Base-by-base conservation (phyloP, 2,113 vertebrate genomes). In the Sarotherodon lohbergeri region DNA sequence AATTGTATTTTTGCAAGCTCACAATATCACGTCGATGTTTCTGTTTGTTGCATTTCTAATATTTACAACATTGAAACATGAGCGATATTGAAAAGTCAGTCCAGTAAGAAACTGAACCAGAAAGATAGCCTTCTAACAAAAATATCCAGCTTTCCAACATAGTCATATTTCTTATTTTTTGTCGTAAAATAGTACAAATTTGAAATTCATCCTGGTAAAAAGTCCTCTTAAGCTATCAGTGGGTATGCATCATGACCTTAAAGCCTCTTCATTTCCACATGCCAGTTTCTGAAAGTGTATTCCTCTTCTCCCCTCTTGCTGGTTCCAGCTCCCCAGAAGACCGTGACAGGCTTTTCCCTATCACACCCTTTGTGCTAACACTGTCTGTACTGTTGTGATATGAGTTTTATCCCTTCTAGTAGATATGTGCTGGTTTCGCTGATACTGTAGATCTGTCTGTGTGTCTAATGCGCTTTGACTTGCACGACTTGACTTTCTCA, bases 401-500 rank as follows among this genome's bases (percentile, higher is more conserved):
- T 81, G 83, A 86, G 76, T 82, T 85, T 80, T 32, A 48, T 46
- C 43, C 76, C 16, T 16, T 48, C 22, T 78, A 66, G 81, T 76
- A 84, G 81, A 83, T 80, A 27, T 79, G 54, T 17, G 55, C 80
- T 14, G 12, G 29, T 22, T 4, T 29, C 2, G 1, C 56, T 82
- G 89, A 81, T 46, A 76, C 9, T 76, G 39, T 80, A 84, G 39
- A 87, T 82, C 66, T 82, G 83, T 83, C 52, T 78, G 52, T 80
- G 80, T 52, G 82, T 79, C 83, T 81, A 83, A 87, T 41, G 73
- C 36, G 71, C 86, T 90, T 86, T 84, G 68, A 89, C 48, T 80
- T 68, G 50, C 71, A 76, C 9, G 10, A 19, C 80, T 86, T 57
- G 73, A 85, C 71, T 85, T 85, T 76, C 50, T 90, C 24, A 79